Percentiles rank a stretch among this genome's conserved stretches.
phyloP scores from a whole-genome alignment of 2,888 invertebrate genomes.

The Nasonia oneida region DNA sequence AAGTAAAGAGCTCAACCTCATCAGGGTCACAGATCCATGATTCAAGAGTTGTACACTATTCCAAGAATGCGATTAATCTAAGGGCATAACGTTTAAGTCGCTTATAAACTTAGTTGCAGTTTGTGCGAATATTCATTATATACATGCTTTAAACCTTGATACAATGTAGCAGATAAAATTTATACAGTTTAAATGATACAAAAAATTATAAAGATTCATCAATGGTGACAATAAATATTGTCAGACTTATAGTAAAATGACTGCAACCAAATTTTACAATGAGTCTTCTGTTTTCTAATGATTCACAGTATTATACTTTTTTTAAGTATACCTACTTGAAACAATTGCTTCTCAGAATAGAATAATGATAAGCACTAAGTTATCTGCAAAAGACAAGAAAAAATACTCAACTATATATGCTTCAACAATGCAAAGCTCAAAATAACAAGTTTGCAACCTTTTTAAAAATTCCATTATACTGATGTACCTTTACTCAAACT shows the following conservation, averaged over 20 bases:
- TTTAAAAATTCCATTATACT: neutral
- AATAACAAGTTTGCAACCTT: neutral
- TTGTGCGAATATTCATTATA: too few species aligned
- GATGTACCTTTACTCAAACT: neutral
- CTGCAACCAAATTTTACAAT: neutral
- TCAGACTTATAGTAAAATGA: neutral
- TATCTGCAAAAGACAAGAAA: too few species aligned
- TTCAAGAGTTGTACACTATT: neutral
- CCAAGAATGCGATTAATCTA: neutral
- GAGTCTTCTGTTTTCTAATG: neutral
- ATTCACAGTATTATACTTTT: neutral
- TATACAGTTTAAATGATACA: too few species aligned
- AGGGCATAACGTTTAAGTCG: too few species aligned
- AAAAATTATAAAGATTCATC: too few species aligned
- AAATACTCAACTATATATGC: too few species aligned
- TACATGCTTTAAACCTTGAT: too few species aligned
- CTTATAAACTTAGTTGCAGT: too few species aligned
- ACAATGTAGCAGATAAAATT: too few species aligned
- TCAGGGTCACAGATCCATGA: neutral
- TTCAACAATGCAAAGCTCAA: too few species aligned
- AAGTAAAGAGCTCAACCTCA: neutral
- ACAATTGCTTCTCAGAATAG: neutral
- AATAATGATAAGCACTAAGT: neutral
- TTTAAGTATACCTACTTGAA: neutral
- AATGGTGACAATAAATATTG: too few species aligned